Base-by-base conservation (phyloP, 2,113 vertebrate genomes). In the Eudyptes chrysolophus region DNA sequence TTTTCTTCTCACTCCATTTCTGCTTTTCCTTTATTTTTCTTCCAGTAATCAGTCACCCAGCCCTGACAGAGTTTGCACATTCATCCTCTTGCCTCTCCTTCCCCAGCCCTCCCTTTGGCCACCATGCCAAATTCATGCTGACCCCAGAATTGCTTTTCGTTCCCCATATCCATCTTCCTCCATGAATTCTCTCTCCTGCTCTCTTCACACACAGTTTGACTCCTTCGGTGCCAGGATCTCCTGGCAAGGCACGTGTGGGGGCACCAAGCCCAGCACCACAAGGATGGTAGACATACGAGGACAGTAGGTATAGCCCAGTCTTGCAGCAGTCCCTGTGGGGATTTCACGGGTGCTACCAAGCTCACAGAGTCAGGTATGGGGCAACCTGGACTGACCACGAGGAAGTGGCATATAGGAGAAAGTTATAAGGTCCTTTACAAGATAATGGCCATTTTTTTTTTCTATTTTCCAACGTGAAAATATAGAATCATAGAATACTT, bases 181-280 rank as follows among this genome's bases (percentile, higher is more conserved):
- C 18, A 25, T 24, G 27, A 21, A 34, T 26, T 82, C 13, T 54
- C 25, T 34, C 6, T 78, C 24, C 74, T 80, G 16, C 11, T 80
- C n/a, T 64, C 58, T 52, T 69, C 60, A 57, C 4, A 38, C 16
- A 2, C 29, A 18, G 12, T 74, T 46, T 74, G 57, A 76, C 6
- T 51, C 14, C 38, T 90, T 27, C 36, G 4, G 7, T 38, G 17
- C 27, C 61, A 66, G 57, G 13, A 61, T 49, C 30, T 84, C n/a
- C 0, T 7, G 44, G 19, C 16, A 65, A 48, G 11, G 44, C 7
- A 36, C 1, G 0, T 7, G 22, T 36, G 2, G n/a, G 32, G 36
- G 4, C 44, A 65, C 22, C 18, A 85, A 36, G 9, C 12, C 36
- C 21, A 52, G 36, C 44, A 76, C 27, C 16, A 7, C 4, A 25